Evolutionary conservation across 2,113 vertebrate genomes (phyloP), one percentile per base, ranked within the genome.

Genomic region (Tachysurus vachellii): DNA sequence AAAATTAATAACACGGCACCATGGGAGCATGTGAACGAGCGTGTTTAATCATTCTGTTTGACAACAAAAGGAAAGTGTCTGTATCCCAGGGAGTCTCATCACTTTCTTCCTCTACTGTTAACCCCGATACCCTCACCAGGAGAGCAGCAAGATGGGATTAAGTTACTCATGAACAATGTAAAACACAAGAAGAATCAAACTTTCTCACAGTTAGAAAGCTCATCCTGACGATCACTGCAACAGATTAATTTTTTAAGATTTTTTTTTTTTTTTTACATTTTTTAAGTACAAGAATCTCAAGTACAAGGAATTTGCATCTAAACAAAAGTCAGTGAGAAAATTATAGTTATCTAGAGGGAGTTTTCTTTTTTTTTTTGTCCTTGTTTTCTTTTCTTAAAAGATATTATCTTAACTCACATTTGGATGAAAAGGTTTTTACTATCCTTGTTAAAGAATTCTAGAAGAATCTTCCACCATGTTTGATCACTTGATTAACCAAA

Each of bases 1-100:
- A 95, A 94, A 94, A 95, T 95, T 94, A 94, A 92, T 95, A 94
- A 95, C 89, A 85, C 83, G 53, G 88, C 92, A 92, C 91, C 92
- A 91, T 91, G 94, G 94, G 94, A 94, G 93, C 91, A 91, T 94
- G 93, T 93, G 93, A 94, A 95, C 93, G 93, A 94, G 91, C 90
- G 70, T 94, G 93, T 94, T 95, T 95, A 95, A 93, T 95, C 92
- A 95, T 95, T 96, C 95, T 94, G 94, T 96, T 95, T 95, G 95
- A 96, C 94, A 95, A 95, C 93, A 94, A 91, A 95, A 94, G 93
- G 92, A 94, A 94, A 92, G 86, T 88, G 91, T 88, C 92, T 91
- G 77, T 83, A 93, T 95, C 93, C 94, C 92, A 56, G 88, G 62
- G 92, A 93, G 93, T 91, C 86, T 36, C 28, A n/a, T 77, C 86